Base-by-base conservation (phyloP, 2,888 invertebrate species). In the Chymomyza amoena region DNA sequence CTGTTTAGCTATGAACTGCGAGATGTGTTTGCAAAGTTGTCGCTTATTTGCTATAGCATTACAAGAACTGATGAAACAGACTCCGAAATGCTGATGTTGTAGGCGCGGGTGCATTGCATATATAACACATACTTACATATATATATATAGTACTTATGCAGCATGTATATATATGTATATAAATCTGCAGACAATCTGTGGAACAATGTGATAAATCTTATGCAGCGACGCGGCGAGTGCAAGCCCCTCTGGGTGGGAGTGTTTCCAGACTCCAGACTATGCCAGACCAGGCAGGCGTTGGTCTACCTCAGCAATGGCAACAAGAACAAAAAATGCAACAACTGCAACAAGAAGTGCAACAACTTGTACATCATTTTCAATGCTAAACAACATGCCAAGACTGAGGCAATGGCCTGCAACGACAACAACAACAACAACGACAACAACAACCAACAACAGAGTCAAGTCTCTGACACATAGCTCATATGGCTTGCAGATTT, bases 141-240 rank as follows among this genome's bases (percentile, higher is more conserved):
- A 32, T 69, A 65, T 61, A 67, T 68, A 57, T 51, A 20, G 39
- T 68, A 66, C 39, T 45, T 45, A 45, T 45, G 39, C 13, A 13
- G 39, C 39, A 13, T 66, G 75, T 81, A 73, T 73, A 70, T 74
- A 39, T 68, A 73, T 81, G 72, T 72, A 68, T 74, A 70, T 76
- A 76, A 78, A 84, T 86, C 84, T 86, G 85, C 86, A 85, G 85
- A 85, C 89, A 85, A 85, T 85, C 85, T 85, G 89, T 88, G 81
- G 83, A 89, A 89, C 88, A 88, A 90, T 89, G 90, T 89, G 90
- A 89, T 89, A 89, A 89, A 89, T 89, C 89, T 89, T 89, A 75
- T 79, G 80, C 74, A 68, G 70, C 84, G 76, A 75, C 75, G 76
- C 86, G 76, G 78, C 87, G 72, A 77, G 74, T 76, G 81, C 79